Evolutionary conservation across 2,888 invertebrate genomes (phyloP).

Genomic region (Xestia ashworthii): DNA sequence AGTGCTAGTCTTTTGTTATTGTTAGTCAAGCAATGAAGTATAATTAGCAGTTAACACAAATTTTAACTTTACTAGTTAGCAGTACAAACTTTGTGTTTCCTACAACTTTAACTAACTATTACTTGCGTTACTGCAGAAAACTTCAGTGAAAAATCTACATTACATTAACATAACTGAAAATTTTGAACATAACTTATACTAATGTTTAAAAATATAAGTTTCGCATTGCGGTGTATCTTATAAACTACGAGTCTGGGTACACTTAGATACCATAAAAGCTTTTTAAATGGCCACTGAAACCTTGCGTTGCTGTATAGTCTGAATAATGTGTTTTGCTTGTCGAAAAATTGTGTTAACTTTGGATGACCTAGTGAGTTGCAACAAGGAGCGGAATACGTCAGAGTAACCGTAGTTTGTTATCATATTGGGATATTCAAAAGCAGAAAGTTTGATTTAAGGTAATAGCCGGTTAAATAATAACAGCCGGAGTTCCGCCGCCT

Average conservation of each 20-base stretch:
- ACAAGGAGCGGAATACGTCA: not conserved
- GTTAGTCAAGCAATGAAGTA: not conserved
- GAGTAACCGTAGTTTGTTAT: not conserved
- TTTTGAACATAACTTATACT: constrained; percentile 3
- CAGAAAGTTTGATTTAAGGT: not conserved
- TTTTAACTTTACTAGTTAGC: constrained; percentile 22
- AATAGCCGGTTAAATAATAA: not conserved
- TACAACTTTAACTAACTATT: constrained; percentile 18
- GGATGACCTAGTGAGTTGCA: not conserved
- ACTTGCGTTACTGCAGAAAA: constrained; percentile 29
- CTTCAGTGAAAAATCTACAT: constrained; percentile 23
- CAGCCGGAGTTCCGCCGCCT: not conserved
- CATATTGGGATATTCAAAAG: not conserved
- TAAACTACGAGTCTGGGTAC: not conserved
- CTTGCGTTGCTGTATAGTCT: not conserved
- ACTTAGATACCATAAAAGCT: not conserved
- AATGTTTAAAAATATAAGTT: constrained; percentile 16
- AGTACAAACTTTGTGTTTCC: constrained; percentile 16
- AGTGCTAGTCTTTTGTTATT: no score
- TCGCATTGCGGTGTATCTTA: constrained; percentile 25
- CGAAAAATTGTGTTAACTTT: constrained; percentile 4
- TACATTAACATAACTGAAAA: constrained; percentile 33
- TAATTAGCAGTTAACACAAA: not conserved
- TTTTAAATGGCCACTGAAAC: constrained; percentile 24
- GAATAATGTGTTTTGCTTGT: not conserved